phyloP scores from a whole-genome alignment of 2,113 vertebrate genomes.

The Xiphophorus couchianus region DNA sequence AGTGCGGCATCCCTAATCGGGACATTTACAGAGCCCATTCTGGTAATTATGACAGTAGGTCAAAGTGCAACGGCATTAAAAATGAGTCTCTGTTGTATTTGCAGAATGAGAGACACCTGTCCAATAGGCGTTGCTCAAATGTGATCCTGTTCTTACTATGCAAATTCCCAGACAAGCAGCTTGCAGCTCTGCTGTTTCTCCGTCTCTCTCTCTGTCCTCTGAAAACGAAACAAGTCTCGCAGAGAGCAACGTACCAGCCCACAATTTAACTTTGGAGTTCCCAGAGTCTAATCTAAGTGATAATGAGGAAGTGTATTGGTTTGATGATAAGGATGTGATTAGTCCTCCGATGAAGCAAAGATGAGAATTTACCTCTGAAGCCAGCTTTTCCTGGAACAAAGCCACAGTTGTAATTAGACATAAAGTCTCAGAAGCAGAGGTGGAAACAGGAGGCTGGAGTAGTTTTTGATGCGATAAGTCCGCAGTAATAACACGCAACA shows the following conservation, averaged over 20 bases:
- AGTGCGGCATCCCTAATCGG: too few relatives aligned
- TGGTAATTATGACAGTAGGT: neutral
- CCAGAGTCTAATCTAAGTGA: conserved; percentile 14
- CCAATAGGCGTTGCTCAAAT: neutral
- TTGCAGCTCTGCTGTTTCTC: neutral
- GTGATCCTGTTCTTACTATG: neutral
- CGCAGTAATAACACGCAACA: neutral
- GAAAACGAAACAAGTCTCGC: neutral
- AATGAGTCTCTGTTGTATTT: too few relatives aligned
- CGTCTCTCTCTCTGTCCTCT: neutral
- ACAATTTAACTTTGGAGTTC: neutral
- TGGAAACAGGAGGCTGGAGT: neutral
- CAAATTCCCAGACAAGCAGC: neutral
- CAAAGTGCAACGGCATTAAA: too few relatives aligned
- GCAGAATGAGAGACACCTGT: neutral
- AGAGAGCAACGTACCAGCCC: neutral
- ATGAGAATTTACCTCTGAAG: conserved; percentile 16
- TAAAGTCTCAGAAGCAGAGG: neutral
- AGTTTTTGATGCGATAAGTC: conserved; percentile 1
- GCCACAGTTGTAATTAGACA: conserved; percentile 15
- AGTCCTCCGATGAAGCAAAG: conserved; percentile 7
- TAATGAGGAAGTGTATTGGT: conserved; percentile 14
- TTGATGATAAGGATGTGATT: conserved; percentile 11
- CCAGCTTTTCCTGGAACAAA: conserved; percentile 8
- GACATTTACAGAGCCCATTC: neutral